Conservation (phyloP, 2,113 vertebrate genomes). For the Sinocyclocheilus anshuiensis region DNA sequence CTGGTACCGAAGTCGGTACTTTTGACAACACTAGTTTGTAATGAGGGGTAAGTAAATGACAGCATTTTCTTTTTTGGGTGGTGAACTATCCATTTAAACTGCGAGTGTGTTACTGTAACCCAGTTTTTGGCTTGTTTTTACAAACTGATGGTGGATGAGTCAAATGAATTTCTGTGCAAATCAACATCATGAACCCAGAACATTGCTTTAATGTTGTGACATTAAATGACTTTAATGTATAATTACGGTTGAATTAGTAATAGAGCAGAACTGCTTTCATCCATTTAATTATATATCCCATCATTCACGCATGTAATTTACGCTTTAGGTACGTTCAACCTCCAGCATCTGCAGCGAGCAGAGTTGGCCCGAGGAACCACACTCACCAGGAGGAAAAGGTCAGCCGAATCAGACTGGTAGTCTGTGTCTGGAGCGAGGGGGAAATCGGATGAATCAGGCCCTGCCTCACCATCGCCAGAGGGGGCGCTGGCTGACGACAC, state of each 20-base stretch:
- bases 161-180: neutral
- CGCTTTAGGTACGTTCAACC: neutral
- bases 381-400: slow-evolving; percentile 83
- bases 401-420: slow-evolving; percentile 84
- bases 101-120: neutral
- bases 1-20: too few relatives aligned
- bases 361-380: neutral
- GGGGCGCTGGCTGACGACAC: slow-evolving; percentile 79
- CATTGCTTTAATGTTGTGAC: neutral
- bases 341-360: slow-evolving; percentile 18
- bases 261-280: slow-evolving; percentile 16
- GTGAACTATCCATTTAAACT: neutral
- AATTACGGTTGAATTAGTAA: neutral
- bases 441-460: slow-evolving; percentile 75
- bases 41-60: neutral
- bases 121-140: neutral
- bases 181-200: slow-evolving; percentile 12
- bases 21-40: neutral
- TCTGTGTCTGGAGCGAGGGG: slow-evolving; percentile 72
- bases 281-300: slow-evolving; percentile 1
- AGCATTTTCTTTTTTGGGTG: neutral
- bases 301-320: slow-evolving; percentile 18
- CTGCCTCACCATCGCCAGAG: slow-evolving; percentile 82
- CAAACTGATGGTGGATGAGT: neutral
- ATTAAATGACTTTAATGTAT: neutral